Base-by-base conservation (phyloP, 2,888 invertebrate species). In the Polydrusus pterygomalis region DNA sequence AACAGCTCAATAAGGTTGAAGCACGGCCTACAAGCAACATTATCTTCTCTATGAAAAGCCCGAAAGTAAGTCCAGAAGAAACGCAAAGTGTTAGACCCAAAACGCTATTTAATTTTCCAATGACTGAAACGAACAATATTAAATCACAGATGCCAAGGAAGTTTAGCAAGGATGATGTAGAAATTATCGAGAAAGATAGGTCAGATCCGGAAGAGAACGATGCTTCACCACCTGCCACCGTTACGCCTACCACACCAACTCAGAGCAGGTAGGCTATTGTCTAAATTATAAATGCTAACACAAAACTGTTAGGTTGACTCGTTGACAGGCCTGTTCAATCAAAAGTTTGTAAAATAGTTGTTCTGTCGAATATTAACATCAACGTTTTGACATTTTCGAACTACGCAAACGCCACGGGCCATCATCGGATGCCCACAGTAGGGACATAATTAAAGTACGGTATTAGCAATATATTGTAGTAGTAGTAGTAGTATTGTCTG, bases 1-100 rank as follows among this genome's bases (percentile, higher is more conserved):
- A 93, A 72, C 93, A 94, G 85, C 83, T 94, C 58, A 93, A 93
- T 83, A 92, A 92, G 84, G 92, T 94, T 7, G 93, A 94, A 81
- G 88, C 89, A 10, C 90, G 91, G 80, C 90, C 92, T 0, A 84
- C 89, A 10, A 91, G 90, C 40, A 92, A 93, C 82, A 89, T 93
- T 40, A 92, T 93, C 65, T 87, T 93, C 79, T 91, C 93, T 25
- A 92, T 89, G 80, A 89, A 89, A 80, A 89, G 89, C 84, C 90
- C 83, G 10, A 82, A 82, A 69, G 78, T 82, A 15, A 73, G 78
- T 5, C 85, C 85, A 13, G 81, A 82, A 70, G 63, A 62, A 25
- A n/a, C 25, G 1, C 30, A 51, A 10, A 47, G 18, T 25, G 51
- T 34, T 15, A 70, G 74, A 34, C 71, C 78, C 0, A 76, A 78